Conservation (phyloP, 2,888 invertebrate species). For the Aleiodes alternator region DNA sequence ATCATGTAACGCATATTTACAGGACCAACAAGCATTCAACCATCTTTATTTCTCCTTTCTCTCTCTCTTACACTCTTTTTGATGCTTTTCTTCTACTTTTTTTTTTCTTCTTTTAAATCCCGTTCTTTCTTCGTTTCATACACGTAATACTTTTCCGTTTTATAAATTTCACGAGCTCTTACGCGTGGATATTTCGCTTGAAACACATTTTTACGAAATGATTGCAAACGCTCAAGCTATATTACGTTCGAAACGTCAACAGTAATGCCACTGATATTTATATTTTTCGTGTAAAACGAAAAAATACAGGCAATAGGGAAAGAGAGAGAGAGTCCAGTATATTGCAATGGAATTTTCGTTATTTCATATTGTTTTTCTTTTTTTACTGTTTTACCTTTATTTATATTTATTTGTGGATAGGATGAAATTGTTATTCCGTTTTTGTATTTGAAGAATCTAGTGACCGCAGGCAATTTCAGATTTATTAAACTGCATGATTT, state of each 20-base stretch:
- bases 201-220: constrained; percentile 9
- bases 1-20: constrained; percentile 37
- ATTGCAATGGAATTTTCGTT: background rate
- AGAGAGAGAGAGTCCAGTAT: background rate
- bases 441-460: no score
- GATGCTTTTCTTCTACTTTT: no score
- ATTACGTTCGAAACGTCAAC: constrained; percentile 29
- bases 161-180: constrained; percentile 28
- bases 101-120: no score
- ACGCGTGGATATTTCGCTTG: background rate
- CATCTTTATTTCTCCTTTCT: background rate
- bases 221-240: constrained; percentile 22
- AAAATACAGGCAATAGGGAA: background rate
- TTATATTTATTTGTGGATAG: background rate
- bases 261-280: constrained; percentile 36
- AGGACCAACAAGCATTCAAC: background rate
- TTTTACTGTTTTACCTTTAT: no score
- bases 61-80: background rate
- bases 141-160: constrained; percentile 24
- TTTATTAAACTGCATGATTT: constrained; percentile 12
- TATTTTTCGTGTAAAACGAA: background rate
- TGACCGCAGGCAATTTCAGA: no score
- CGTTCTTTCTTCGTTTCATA: background rate
- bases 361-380: no score
- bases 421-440: background rate